Evolutionary conservation across 2,888 invertebrate species (phyloP), one percentile per base, ranked within the genome.

Genomic region (Drosophila robusta): DNA sequence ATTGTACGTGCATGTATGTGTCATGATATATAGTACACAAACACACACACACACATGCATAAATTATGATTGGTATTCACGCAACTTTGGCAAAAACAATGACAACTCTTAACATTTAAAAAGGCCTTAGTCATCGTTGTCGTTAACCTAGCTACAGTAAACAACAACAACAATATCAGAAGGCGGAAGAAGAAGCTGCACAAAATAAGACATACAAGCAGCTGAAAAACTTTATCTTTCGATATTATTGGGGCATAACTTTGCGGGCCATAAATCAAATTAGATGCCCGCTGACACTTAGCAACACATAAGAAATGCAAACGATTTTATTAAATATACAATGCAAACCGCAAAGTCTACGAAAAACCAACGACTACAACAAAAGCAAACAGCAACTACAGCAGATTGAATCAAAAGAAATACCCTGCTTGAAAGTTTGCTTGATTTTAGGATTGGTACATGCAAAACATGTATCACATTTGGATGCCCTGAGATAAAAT

Each of bases 301-400:
- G 87, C 75, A 88, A 88, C 89, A 86, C 87, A 88, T 83, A 83
- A 88, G 89, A 86, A 86, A 88, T 83, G 86, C 89, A 88, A 83
- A 83, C 83, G 83, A 70, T 86, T 78, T 83, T 83, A 83, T 86
- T 83, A 83, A 88, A 83, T 83, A 86, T 81, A 74, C 79, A 87
- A 79, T 68, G 70, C 76, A 70, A 71, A 68, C 63, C 78, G 49
- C 67, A 68, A 46, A 72, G 36, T 69, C 46, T 36, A 26, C 45
- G 46, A 38, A 41, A 46, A 73, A 45, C 11, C 11, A 47, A 47
- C 34, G 34, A 4, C 50, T 44, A 36, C 32, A 36, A n/a, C 34
- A 34, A 29, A 29, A 42, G 14, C 18, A 42, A 42, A 57, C 39
- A 50, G 49, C 44, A 67, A 61, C 39, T 36, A 16, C 11, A 36